Evolutionary conservation across 2,797 vertebrate genomes (phyloP), one percentile per base, ranked within the genome.

Genomic region (Myripristis murdjan): DNA sequence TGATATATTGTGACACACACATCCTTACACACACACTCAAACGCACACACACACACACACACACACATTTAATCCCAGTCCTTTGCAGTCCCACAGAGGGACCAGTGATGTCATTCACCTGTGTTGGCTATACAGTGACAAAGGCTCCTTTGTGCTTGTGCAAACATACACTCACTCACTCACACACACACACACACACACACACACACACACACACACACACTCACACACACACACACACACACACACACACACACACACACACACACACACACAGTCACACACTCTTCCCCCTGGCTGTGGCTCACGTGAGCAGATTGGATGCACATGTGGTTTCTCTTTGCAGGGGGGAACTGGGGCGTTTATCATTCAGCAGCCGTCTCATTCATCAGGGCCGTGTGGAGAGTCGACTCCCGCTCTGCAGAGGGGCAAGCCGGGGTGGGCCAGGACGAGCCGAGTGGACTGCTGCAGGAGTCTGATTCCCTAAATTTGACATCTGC

Each of bases 51-150:
- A 41, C 49, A 47, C 58, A 48, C 35, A 53, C 33, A 62, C 70
- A 70, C 33, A 53, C 47, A 85, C 44, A n/a, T 55, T 82, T 90
- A 86, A 91, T 89, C 83, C 77, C 20, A 28, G 53, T 81, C 79
- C 56, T 33, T 51, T 37, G 20, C 39, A 65, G 70, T 75, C 79
- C 66, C 79, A 82, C 72, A 74, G 64, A 54, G 24, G 65, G 52
- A 68, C 18, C 5, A 49, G 73, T 93, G 93, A 94, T 88, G 90
- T 94, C 89, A 93, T 87, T 90, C 85, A 94, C 91, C 91, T 93
- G 89, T 55, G 73, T 44, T 79, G 88, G 76, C 62, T n/a, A n/a
- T 65, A 52, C 76, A 60, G 78, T 46, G 66, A 94, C 87, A 93
- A 92, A 91, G 83, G 47, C 55, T 57, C 87, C 85, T 89, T 94